Evolutionary conservation across 2,113 vertebrate species (phyloP).

Genomic region (Ia io): DNA sequence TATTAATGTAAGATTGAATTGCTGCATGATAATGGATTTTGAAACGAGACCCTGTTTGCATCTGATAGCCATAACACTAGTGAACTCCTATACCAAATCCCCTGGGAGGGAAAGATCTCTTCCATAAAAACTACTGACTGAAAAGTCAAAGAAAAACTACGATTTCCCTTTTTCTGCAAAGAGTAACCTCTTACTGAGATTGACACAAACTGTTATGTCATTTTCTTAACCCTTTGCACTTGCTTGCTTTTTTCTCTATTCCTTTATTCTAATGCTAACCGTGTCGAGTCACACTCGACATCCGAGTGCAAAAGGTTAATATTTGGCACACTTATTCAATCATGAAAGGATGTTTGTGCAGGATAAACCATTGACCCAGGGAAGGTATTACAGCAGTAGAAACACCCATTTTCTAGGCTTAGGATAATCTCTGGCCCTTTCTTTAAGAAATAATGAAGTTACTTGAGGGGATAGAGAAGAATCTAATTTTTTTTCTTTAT

Average conservation of each 20-base stretch:
- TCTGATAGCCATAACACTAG: not conserved
- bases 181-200: too few relatives aligned
- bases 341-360: not conserved
- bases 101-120: not conserved
- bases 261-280: too few relatives aligned
- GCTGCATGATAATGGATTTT: not conserved
- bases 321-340: not conserved
- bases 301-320: too few relatives aligned
- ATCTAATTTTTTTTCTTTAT: not conserved
- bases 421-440: not conserved
- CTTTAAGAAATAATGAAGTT: not conserved
- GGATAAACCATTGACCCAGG: not conserved
- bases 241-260: too few relatives aligned
- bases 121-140: not conserved
- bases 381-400: not conserved
- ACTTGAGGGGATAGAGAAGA: not conserved
- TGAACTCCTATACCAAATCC: not conserved
- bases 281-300: too few relatives aligned
- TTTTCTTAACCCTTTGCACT: too few relatives aligned
- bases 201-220: not conserved
- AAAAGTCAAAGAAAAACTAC: not conserved
- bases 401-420: not conserved
- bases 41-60: not conserved
- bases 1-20: not conserved
- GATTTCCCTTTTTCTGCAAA: not conserved